A percentile compares a stretch with the other conserved stretches of the same genome.
These are phyloP conservation scores for Cardiocondyla obscurior DNA, from an alignment of 1,140 invertebrate genomes.

Conservation along the genomic window DNA sequence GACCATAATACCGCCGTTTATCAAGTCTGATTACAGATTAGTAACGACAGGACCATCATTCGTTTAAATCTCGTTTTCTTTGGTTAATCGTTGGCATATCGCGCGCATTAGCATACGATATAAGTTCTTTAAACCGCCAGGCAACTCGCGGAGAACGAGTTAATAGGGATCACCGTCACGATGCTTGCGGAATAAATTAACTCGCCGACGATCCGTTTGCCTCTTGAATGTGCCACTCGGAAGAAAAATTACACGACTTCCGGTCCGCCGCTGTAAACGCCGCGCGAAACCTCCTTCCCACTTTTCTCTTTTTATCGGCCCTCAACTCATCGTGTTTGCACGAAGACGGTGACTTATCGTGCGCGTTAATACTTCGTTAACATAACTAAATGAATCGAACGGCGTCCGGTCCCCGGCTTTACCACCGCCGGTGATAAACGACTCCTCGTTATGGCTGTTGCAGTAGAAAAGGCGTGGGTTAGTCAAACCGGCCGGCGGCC, in stretches of 20 bases:
- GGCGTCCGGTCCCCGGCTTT: conserved; percentile 11
- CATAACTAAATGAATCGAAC: conserved; percentile 57
- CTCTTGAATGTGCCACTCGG: conserved; percentile 26
- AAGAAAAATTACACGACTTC: conserved; percentile 52
- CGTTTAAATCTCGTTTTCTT: conserved; percentile 9
- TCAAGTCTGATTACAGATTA: background rate
- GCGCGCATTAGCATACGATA: conserved; percentile 36
- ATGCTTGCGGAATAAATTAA: conserved; percentile 43
- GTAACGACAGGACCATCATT: background rate
- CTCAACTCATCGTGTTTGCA: conserved; percentile 4
- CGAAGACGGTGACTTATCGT: conserved; percentile 42
- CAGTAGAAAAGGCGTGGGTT: background rate
- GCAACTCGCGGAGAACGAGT: conserved; percentile 16
- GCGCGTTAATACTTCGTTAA: conserved; percentile 54
- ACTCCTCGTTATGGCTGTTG: background rate
- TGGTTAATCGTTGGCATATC: conserved; percentile 24
- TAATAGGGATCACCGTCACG: conserved; percentile 31
- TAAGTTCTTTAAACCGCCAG: conserved; percentile 21
- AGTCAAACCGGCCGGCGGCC: background rate
- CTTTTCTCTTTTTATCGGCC: background rate
- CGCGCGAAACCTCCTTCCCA: background rate
- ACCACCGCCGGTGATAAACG: conserved; percentile 48
- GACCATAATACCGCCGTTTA: background rate
- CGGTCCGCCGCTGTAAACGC: conserved; percentile 7
- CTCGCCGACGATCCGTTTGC: conserved; percentile 5